Conservation (phyloP, 92 coral and sea anemone species). For the Porites cylindrica region DNA sequence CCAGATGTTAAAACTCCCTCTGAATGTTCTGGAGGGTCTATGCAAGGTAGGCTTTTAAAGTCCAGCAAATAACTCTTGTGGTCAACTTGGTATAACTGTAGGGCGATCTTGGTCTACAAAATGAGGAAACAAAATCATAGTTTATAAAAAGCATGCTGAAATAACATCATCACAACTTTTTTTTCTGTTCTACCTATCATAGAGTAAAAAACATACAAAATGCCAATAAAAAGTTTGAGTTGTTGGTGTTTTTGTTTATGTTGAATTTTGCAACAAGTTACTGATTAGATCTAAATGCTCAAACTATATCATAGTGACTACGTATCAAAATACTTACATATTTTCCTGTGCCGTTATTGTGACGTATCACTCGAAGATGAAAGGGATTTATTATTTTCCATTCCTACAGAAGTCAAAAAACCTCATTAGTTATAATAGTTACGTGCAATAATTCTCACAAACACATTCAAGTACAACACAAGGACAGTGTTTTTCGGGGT, state of each 20-base stretch:
- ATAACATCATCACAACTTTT: too few relatives aligned
- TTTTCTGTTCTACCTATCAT: too few relatives aligned
- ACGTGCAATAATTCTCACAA: not conserved
- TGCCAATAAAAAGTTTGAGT: too few relatives aligned
- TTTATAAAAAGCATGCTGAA: too few relatives aligned
- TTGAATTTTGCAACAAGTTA: not conserved
- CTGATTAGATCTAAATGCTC: not conserved
- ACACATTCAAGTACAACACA: too few relatives aligned
- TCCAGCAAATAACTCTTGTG: constrained; percentile 95
- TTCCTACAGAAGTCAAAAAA: constrained; percentile 62
- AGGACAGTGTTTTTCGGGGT: too few relatives aligned
- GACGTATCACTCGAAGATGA: constrained; percentile 85
- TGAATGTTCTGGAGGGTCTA: constrained; percentile 46
- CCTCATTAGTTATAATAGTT: not conserved
- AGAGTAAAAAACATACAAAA: too few relatives aligned
- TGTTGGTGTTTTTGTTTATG: too few relatives aligned
- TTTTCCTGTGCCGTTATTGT: constrained; percentile 88
- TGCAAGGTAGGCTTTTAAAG: constrained; percentile 90
- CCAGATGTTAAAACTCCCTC: constrained; percentile 56
- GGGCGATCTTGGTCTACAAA: constrained; percentile 85
- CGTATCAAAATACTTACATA: constrained; percentile 59
- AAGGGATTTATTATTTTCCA: constrained; percentile 98
- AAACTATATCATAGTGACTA: too few relatives aligned
- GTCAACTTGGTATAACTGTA: constrained; percentile 98
- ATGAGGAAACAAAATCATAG: not conserved